A percentile compares a stretch with the other conserved stretches of the same genome.
phyloP scores from a whole-genome alignment of 1,140 invertebrate species.

The Stegodyphus dumicola region DNA sequence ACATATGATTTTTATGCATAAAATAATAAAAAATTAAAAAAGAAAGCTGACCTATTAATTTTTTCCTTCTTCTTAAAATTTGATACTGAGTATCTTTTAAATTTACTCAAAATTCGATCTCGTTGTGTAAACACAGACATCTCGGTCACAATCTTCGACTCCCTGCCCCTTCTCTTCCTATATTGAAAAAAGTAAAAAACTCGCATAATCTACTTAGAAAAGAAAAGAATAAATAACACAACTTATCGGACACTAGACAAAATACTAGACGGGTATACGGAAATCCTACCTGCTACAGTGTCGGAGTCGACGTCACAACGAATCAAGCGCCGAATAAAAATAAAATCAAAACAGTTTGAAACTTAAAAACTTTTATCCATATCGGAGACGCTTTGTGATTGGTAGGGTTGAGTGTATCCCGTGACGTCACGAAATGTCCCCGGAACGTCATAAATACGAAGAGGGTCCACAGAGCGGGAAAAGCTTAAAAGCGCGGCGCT shows the following conservation, averaged over 20 bases:
- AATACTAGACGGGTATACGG: slow-evolving; percentile 17
- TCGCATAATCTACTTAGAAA: background rate
- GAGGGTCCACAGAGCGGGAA: slow-evolving; percentile 41
- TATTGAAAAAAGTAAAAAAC: background rate
- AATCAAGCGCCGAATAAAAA: background rate
- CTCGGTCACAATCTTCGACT: slow-evolving; percentile 10
- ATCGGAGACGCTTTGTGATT: slow-evolving; percentile 25
- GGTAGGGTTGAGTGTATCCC: slow-evolving; percentile 33
- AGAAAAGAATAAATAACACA: background rate
- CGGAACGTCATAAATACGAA: slow-evolving; percentile 48
- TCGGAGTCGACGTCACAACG: background rate
- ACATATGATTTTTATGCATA: no score
- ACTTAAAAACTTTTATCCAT: slow-evolving; percentile 48
- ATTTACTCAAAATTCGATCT: background rate
- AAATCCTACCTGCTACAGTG: slow-evolving; percentile 25
- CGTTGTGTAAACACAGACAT: slow-evolving; percentile 44
- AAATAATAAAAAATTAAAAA: background rate
- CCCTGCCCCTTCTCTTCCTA: background rate
- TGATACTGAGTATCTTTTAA: background rate
- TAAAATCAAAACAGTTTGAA: slow-evolving; percentile 7
- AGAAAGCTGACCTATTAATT: background rate
- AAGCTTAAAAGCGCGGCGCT: slow-evolving; percentile 57
- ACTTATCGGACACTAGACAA: background rate
- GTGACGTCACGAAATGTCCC: slow-evolving; percentile 46
- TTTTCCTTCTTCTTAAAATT: background rate